Evolutionary conservation across 2,797 vertebrate species (phyloP), one percentile per base, ranked within the genome.

Genomic region (Gobio occitaniae): DNA sequence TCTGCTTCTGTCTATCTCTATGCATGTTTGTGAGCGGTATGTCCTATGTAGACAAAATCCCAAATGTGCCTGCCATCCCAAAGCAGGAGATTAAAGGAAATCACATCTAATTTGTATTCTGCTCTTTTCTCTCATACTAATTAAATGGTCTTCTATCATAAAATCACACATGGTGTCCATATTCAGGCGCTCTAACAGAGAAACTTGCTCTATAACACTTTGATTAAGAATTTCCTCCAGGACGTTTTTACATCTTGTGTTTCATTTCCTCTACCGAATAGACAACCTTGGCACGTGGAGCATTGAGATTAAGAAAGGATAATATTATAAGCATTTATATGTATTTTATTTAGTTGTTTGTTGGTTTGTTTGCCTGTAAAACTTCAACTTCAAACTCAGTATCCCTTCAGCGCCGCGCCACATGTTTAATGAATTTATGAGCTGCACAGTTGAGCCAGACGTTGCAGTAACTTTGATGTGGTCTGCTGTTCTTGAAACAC

Each of bases 401-500:
- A 29, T 50, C 2, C 21, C 1, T 36, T 21, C 5, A 75, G 29
- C 0, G 1, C 21, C 10, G 0, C 4, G 2, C 16, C 0, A 0
- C 6, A 17, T 6, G 50, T 54, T 75, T 36, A 54, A 32, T 54
- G 36, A 0, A 54, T 75, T 75, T 38, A 54, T 56, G 16, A 76
- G 72, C 72, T 75, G 32, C 16, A 19, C 38, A 21, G 38, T 44
- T n/a, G 5, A 68, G 32, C 32, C 15, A 8, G 16, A 68, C 2
- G 9, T 15, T 75, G 48, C 25, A 17, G 15, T 52, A 36, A 25
- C 32, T 76, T 76, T 76, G 21, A 59, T n/a, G 74, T 59, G 32
- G 19, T 56, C 17, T 4, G 11, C 52, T n/a, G 52, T 38, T 76
- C 12, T 56, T 76, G 17, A 38, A 76, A 76, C 17, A 76, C 29